A percentile compares a stretch with the other conserved stretches of the same genome.
Evolutionary conservation across 2,113 vertebrate genomes (phyloP).

Genomic region (Menidia beryllina): DNA sequence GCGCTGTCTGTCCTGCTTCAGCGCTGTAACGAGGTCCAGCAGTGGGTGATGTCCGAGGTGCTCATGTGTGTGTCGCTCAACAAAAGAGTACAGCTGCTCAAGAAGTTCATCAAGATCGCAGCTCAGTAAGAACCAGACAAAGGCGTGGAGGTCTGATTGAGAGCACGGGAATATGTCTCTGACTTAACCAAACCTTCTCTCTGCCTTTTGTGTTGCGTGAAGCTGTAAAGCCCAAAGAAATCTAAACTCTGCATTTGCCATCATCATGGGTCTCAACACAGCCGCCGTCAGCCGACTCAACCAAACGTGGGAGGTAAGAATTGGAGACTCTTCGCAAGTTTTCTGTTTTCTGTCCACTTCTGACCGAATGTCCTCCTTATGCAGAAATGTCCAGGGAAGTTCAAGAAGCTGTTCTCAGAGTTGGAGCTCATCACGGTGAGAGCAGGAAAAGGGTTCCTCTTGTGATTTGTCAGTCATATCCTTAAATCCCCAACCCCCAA

Average conservation of each 20-base stretch:
- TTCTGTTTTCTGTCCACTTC: not conserved
- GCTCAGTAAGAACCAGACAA: conserved; percentile 89
- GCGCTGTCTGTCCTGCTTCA: conserved; percentile 95
- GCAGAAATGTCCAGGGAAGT: conserved; percentile 97
- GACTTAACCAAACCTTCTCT: not conserved
- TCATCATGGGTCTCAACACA: conserved; percentile 99
- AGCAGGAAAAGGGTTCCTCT: conserved; percentile 5
- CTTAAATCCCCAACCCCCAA: not conserved
- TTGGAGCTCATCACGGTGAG: conserved; percentile 95
- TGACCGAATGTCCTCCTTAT: conserved; percentile 12
- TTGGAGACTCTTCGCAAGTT: not conserved
- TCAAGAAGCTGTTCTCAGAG: conserved; percentile 99
- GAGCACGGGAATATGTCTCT: not conserved
- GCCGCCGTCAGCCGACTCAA: conserved; percentile 94
- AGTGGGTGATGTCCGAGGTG: conserved; percentile 98
- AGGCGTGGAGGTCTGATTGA: not conserved
- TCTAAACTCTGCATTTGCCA: conserved; percentile 97
- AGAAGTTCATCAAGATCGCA: conserved; percentile 99
- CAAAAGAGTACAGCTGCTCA: conserved; percentile 96
- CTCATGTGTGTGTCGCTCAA: conserved; percentile 93
- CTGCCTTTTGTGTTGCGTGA: not conserved
- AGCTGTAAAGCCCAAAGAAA: conserved; percentile 99
- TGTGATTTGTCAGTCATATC: not conserved
- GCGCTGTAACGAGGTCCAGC: conserved; percentile 96
- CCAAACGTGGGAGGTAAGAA: conserved; percentile 97